Evolutionary conservation across 2,888 invertebrate species (phyloP), one percentile per base, ranked within the genome.

Genomic region (Mesodorylaimus sp.): DNA sequence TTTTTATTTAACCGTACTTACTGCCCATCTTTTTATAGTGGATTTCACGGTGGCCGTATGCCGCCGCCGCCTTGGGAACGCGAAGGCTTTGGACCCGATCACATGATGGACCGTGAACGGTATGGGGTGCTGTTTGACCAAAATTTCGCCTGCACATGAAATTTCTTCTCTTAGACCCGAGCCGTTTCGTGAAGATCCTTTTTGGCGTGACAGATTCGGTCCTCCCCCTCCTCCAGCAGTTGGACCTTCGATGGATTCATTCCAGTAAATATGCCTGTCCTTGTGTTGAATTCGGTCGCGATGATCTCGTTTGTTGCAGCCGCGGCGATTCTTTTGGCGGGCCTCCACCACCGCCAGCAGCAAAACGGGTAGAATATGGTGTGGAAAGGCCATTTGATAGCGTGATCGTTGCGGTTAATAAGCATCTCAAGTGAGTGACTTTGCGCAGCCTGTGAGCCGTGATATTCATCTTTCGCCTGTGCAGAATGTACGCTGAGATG

Each of bases 401-500:
- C 29, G 44, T 32, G 29, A 51, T 53, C 21, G 19, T 53, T 2
- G 50, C 51, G 1, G 27, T 37, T 7, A n/a, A 48, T 13, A 51
- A 51, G 43, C 13, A 5, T 26, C 13, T 41, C 2, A 47, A 47
- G 53, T 52, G 37, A 3, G 7, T 3, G 3, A 19, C 3, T 19
- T 16, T 50, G 28, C 16, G 16, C 3, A 16, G 19, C 5, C n/a
- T 23, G 39, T 24, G 16, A 3, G 16, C 37, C n/a, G 37, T 16
- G 23, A 48, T 7, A 32, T 16, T 13, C 41, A 51, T 45, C 47
- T 56, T 5, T 19, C 25, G 42, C n/a, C 42, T 16, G 2, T 53
- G 80, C 44, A 68, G 84, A 50, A 78, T 80, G 61, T 91, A 88
- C 66, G 88, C 86, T 0, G 88, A 89, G 65, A 80, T 77, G 60